Evolutionary conservation across 2,113 vertebrate genomes (phyloP).

Genomic region (Boleophthalmus pectinirostris): DNA sequence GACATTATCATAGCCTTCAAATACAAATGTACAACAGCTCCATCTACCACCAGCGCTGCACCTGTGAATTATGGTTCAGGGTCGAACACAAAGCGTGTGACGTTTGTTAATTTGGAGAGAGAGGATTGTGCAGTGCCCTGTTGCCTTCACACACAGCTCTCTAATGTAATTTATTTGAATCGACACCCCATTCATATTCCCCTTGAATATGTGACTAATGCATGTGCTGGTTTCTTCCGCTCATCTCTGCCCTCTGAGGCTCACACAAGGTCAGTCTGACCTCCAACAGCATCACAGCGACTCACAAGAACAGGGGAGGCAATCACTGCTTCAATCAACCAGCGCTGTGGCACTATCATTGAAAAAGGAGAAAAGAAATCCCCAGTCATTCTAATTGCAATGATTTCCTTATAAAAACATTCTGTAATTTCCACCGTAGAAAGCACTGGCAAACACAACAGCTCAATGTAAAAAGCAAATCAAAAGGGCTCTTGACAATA

Average conservation of each 20-base stretch:
- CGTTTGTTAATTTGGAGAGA: conserved; percentile 32
- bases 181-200: not conserved
- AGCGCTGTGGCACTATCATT: not conserved
- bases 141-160: conserved; percentile 21
- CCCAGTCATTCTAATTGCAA: not conserved
- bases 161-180: conserved; percentile 2
- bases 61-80: not conserved
- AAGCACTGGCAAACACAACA: not conserved
- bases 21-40: not conserved
- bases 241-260: conserved; percentile 45
- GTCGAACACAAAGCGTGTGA: not conserved
- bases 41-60: not conserved
- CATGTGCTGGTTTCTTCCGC: not conserved
- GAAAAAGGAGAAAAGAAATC: not conserved
- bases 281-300: conserved; percentile 33
- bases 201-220: not conserved
- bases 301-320: conserved; percentile 7
- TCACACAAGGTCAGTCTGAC: conserved; percentile 63
- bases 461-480: not conserved
- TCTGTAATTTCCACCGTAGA: not conserved
- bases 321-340: not conserved
- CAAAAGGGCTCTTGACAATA: too few species aligned
- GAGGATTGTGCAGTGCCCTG: conserved; percentile 13
- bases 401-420: not conserved
- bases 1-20: not conserved